Evolutionary conservation across 1,140 invertebrate genomes (phyloP).

Genomic region (Lepidurus packardi): DNA sequence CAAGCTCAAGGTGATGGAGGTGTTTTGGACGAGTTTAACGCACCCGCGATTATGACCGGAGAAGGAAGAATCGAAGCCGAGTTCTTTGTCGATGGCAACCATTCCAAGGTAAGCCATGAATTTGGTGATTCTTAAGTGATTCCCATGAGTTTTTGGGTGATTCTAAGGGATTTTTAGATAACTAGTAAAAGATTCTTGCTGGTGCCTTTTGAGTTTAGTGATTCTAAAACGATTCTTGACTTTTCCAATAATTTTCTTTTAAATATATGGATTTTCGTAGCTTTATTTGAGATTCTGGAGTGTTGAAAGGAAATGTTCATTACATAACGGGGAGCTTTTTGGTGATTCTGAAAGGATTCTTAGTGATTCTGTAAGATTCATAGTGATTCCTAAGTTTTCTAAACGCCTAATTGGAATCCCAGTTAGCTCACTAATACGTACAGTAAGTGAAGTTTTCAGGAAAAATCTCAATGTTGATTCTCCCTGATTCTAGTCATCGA

Average conservation of each 20-base stretch:
- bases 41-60: conserved; percentile 45
- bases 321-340: neutral
- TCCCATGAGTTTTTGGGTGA: conserved; percentile 23
- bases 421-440: no score
- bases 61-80: conserved; percentile 46
- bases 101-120: conserved; percentile 45
- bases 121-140: neutral
- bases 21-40: conserved; percentile 48
- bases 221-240: no score
- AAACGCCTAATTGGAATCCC: no score
- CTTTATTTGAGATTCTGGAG: no score
- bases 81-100: conserved; percentile 49
- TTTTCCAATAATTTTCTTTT: no score
- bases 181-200: neutral
- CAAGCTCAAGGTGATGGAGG: conserved; percentile 45
- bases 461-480: no score
- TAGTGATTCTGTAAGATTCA: neutral
- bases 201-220: neutral
- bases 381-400: conserved; percentile 11
- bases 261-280: no score
- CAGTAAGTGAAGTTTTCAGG: no score
- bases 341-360: neutral
- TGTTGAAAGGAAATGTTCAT: no score
- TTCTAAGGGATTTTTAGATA: neutral
- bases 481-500: no score